Evolutionary conservation across 2,888 invertebrate species (phyloP), one percentile per base, ranked within the genome.

Genomic region (Cryptocheilus praepositus): DNA sequence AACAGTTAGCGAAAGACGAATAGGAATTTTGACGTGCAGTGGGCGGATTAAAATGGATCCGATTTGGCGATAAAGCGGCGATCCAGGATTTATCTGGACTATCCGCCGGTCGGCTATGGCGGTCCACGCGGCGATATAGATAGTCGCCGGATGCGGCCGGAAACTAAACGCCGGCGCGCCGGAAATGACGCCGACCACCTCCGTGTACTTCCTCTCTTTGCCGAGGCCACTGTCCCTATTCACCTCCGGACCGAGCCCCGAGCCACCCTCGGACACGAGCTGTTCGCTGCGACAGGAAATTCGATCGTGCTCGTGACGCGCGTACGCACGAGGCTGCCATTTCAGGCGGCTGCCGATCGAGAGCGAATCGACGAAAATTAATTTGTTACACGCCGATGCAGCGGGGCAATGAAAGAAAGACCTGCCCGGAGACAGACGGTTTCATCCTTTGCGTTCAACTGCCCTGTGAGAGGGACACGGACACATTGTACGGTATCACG

Each of bases 131-230:
- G 5, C 63, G 25, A 70, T 72, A 73, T 75, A 16, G 45, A 84
- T 80, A 80, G 82, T 76, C 74, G 73, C 74, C 82, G 84, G 85
- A 84, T 74, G 75, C 71, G 71, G 70, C 84, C 7, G 85, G 85
- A 86, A 86, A 86, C 86, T 86, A 83, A 85, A 86, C 83, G 82
- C 83, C 83, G 78, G 79, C 77, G 68, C 76, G 55, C 80, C 82
- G 86, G 86, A 86, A 86, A 86, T 86, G 83, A 85, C 80, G 81
- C 80, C 73, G 80, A 80, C 78, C 81, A 83, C 81, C 83, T 81
- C 80, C 71, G 82, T 77, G 81, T 77, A 79, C 82, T 82, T 85
- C 85, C 83, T 79, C 77, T 70, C 74, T 73, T 64, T 67, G 65
- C 49, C 43, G 15, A 11, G 22, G 43, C 15, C 53, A 3, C 18